phyloP scores from a whole-genome alignment of 1,140 invertebrate species.

The Pogonognathellus flavescens region DNA sequence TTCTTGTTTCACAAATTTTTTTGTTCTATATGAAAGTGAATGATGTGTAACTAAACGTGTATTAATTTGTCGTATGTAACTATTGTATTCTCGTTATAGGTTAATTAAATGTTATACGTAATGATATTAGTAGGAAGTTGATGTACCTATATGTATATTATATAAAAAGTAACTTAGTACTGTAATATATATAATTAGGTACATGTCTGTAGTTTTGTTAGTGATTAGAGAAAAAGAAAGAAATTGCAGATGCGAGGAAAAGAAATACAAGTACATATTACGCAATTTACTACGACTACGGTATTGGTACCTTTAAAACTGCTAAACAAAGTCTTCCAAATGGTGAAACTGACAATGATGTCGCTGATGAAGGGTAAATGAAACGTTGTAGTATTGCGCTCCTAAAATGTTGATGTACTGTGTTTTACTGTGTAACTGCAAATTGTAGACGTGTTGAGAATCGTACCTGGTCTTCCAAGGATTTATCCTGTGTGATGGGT shows the following conservation, averaged over 20 bases:
- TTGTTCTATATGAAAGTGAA: too few species aligned
- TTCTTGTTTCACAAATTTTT: too few species aligned
- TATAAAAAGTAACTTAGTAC: neutral
- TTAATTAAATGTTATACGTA: too few species aligned
- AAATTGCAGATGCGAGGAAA: neutral
- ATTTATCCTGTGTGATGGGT: conserved; percentile 48
- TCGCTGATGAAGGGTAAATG: neutral
- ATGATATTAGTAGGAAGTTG: too few species aligned
- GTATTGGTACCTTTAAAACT: neutral
- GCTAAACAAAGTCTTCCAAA: conserved; percentile 45
- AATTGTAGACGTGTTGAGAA: conserved; percentile 10
- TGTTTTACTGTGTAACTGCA: neutral
- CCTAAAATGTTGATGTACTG: neutral
- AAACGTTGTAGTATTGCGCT: neutral
- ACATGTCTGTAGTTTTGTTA: neutral
- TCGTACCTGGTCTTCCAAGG: conserved; percentile 40
- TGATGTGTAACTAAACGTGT: too few species aligned
- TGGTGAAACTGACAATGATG: neutral
- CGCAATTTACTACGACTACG: neutral
- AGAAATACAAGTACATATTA: conserved; percentile 6
- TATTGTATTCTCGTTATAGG: too few species aligned
- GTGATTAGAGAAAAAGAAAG: neutral
- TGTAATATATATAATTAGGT: neutral
- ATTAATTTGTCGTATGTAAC: too few species aligned
- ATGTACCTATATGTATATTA: too few species aligned